A percentile compares a stretch with the other conserved stretches of the same genome.
Conservation (phyloP, 2,888 invertebrate genomes). For the Kuschelorhynchus macadamiae region DNA sequence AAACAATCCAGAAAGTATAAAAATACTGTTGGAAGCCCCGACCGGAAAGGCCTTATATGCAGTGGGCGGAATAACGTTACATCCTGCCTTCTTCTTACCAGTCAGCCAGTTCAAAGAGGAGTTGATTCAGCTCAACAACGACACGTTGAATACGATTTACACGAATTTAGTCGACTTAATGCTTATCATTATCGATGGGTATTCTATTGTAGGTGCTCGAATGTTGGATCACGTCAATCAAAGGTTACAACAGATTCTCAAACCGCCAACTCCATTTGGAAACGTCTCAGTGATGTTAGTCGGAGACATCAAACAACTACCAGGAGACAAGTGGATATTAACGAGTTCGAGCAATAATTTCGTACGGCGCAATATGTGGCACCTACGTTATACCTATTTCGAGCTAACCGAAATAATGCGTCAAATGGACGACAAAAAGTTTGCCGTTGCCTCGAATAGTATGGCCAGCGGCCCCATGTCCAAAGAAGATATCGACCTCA, state of each 20-base stretch:
- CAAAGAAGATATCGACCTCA: constrained; percentile 3
- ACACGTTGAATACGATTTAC: constrained; percentile 19
- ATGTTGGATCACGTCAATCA: not conserved
- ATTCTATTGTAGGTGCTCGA: constrained; percentile 34
- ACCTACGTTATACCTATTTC: constrained; percentile 10
- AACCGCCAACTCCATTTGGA: not conserved
- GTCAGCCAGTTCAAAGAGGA: constrained; percentile 8
- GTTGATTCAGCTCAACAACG: constrained; percentile 14
- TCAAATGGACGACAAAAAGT: constrained; percentile 10
- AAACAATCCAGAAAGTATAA: constrained; percentile 26
- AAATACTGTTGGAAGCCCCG: constrained; percentile 30
- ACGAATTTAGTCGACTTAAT: constrained; percentile 20
- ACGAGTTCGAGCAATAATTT: too few species aligned
- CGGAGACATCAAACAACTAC: constrained; percentile 1
- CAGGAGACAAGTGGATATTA: too few species aligned
- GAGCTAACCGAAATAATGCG: constrained; percentile 26
- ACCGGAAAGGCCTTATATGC: constrained; percentile 39
- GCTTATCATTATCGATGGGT: constrained; percentile 33
- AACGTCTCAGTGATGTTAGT: not conserved
- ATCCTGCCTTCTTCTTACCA: constrained; percentile 29
- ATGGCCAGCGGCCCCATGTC: constrained; percentile 3
- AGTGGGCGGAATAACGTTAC: constrained; percentile 33
- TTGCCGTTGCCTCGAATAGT: constrained; percentile 10
- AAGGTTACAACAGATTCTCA: constrained; percentile 7
- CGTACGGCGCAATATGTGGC: constrained; percentile 1